Conservation (phyloP, 2,888 invertebrate genomes). For the Autographa pulchrina region DNA sequence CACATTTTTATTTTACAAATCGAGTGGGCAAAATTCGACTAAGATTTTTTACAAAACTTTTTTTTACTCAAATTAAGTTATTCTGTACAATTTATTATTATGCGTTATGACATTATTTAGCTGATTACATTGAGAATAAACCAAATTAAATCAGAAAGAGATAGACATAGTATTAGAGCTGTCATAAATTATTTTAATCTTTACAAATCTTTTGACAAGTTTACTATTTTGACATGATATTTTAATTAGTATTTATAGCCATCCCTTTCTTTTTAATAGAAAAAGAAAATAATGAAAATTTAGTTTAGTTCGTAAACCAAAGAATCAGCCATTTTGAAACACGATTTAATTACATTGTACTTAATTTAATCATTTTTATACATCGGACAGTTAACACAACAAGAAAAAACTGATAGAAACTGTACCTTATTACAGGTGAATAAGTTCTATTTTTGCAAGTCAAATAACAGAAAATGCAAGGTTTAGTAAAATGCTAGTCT, state of each 20-base stretch:
- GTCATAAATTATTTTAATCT: no score
- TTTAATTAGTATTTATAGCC: not conserved
- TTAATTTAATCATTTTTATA: not conserved
- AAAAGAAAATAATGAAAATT: not conserved
- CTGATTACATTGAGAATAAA: not conserved
- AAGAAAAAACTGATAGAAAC: no score
- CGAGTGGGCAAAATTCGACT: slow-evolving; percentile 75
- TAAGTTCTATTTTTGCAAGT: no score
- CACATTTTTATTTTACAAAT: slow-evolving; percentile 70
- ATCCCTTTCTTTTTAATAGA: not conserved
- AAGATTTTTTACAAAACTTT: slow-evolving; percentile 52
- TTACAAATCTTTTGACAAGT: no score
- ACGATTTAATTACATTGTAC: not conserved
- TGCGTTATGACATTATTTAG: not conserved
- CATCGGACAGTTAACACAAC: not conserved
- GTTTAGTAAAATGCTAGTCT: no score
- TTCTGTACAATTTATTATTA: slow-evolving; percentile 15
- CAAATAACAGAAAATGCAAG: no score
- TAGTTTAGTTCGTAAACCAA: not conserved
- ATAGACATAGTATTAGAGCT: not conserved
- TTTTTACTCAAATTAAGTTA: slow-evolving; percentile 32
- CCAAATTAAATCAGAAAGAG: not conserved
- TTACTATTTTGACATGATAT: no score
- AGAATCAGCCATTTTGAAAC: not conserved
- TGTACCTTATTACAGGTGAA: no score